phyloP scores from a whole-genome alignment of 2,113 vertebrate species.

The Xenus cinereus region DNA sequence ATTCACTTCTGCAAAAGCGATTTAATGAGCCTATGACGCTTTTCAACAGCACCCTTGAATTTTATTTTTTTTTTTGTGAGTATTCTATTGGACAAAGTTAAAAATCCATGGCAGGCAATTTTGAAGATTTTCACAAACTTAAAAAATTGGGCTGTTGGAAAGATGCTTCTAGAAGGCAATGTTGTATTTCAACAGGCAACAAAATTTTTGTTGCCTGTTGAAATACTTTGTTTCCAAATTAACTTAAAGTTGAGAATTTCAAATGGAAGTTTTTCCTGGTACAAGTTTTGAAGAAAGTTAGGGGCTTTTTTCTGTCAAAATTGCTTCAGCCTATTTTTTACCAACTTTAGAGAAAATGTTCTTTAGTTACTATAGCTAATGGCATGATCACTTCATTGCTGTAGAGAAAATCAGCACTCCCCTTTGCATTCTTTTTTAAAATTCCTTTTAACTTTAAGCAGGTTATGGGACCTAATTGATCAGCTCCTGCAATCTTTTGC shows the following conservation, averaged over 20 bases:
- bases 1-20: background rate
- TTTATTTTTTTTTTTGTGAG: background rate
- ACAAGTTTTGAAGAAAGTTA: background rate
- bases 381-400: background rate
- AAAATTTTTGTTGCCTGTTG: background rate
- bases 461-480: constrained; percentile 23
- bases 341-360: background rate
- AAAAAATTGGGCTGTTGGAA: background rate
- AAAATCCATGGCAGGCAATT: background rate
- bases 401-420: background rate
- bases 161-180: background rate
- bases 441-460: constrained; percentile 16
- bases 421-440: background rate
- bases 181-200: background rate
- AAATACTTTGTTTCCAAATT: background rate
- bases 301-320: background rate
- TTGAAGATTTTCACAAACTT: background rate
- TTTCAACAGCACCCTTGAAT: background rate
- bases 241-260: background rate
- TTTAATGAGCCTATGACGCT: background rate
- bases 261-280: background rate
- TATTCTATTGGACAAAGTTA: background rate
- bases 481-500: constrained; percentile 4
- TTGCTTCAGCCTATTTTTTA: background rate
- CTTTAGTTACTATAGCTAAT: background rate